A percentile compares a stretch with the other conserved stretches of the same genome.
Conservation (phyloP, 1,140 invertebrate species). For the Halyomorpha halys region DNA sequence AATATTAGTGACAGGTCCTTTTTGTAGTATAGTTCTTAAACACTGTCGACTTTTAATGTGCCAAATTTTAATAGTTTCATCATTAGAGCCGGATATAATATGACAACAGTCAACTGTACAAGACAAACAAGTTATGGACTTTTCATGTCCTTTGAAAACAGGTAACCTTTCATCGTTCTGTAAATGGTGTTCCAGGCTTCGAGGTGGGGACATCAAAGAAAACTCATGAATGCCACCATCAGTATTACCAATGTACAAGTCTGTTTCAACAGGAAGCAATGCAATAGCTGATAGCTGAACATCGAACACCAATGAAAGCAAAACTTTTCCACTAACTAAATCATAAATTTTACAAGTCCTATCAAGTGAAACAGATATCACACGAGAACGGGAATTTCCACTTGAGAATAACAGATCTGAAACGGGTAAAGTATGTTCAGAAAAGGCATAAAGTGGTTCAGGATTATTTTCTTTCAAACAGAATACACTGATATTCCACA, state of each 20-base stretch:
- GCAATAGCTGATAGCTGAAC: conserved; percentile 54
- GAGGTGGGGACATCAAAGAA: conserved; percentile 51
- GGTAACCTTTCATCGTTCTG: conserved; percentile 35
- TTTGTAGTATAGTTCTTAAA: conserved; percentile 54
- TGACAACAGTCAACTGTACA: conserved; percentile 54
- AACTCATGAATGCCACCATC: conserved; percentile 59
- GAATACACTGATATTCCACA: conserved; percentile 46
- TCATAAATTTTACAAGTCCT: conserved; percentile 74
- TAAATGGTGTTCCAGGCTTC: conserved; percentile 53
- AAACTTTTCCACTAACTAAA: conserved; percentile 49
- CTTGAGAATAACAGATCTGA: conserved; percentile 35
- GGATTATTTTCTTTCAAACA: conserved; percentile 35
- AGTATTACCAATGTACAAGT: conserved; percentile 58
- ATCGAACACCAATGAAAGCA: conserved; percentile 65
- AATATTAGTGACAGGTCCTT: conserved; percentile 60
- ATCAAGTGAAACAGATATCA: conserved; percentile 69
- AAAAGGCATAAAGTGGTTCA: conserved; percentile 54
- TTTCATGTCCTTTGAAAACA: conserved; percentile 52
- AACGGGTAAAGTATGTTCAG: conserved; percentile 61
- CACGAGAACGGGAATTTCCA: conserved; percentile 47
- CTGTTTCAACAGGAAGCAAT: conserved; percentile 57
- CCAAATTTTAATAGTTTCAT: conserved; percentile 66
- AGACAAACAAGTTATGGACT: conserved; percentile 55
- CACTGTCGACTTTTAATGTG: conserved; percentile 62
- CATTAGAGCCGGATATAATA: conserved; percentile 62